Evolutionary conservation across 1,140 invertebrate species (phyloP).

Genomic region (Trinorchestia longiramus): DNA sequence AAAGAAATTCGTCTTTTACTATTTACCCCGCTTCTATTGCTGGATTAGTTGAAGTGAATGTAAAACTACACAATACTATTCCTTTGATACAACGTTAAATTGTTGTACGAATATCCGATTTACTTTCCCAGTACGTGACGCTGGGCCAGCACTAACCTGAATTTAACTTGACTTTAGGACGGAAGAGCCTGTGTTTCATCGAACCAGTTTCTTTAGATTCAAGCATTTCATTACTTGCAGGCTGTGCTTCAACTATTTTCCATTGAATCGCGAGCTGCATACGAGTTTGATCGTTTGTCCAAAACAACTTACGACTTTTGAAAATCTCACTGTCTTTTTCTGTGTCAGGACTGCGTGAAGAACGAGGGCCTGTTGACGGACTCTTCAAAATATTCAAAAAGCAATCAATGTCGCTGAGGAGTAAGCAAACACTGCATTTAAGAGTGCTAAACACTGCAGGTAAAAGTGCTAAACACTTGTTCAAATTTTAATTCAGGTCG

Average conservation of each 20-base stretch:
- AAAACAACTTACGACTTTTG: not conserved
- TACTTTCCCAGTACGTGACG: not conserved
- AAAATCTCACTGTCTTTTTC: not conserved
- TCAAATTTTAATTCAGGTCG: not conserved
- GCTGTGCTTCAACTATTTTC: not conserved
- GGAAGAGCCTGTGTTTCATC: not conserved
- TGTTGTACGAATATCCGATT: not conserved
- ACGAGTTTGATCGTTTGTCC: not conserved
- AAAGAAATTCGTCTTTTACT: not conserved
- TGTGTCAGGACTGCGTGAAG: not conserved
- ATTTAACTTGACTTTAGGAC: not conserved
- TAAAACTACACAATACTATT: not conserved
- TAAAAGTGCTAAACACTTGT: too few species aligned
- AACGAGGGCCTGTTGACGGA: not conserved
- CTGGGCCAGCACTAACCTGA: not conserved
- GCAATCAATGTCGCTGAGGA: not conserved
- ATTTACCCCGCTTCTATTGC: not conserved
- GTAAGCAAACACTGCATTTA: not conserved
- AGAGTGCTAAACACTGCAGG: not conserved
- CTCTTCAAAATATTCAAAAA: not conserved
- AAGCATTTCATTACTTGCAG: not conserved
- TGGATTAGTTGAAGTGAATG: not conserved
- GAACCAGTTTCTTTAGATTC: not conserved
- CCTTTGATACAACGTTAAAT: not conserved
- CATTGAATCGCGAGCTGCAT: not conserved